Evolutionary conservation across 2,113 vertebrate genomes (phyloP), one percentile per base, ranked within the genome.

Genomic region (Mystacornis crossleyi): DNA sequence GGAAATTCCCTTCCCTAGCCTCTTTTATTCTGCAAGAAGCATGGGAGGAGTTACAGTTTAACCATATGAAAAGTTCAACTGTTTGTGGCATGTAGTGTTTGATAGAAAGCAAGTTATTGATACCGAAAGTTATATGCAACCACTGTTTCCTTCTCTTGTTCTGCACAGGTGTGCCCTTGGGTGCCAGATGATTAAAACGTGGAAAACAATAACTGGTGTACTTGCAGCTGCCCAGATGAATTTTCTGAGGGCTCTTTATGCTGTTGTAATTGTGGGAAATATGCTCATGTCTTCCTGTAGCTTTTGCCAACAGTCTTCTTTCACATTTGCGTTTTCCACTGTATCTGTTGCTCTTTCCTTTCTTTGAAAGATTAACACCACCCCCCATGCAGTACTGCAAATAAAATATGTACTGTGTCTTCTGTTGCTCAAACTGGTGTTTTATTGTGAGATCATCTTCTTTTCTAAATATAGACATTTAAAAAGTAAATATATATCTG

Each of bases 11-110:
- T 48, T 74, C 28, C 40, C 15, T 45, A n/a, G 38, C 16, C 14
- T 72, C 71, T 73, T 90, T 83, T 29, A 7, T 77, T 61, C 75
- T 58, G 3, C 28, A 38, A 45, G 62, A 80, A 92, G 16, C 67
- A 24, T 0, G 4, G 58, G 36, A 86, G 50, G 80, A 53, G 14
- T 43, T 94, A 55, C 12, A 67, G 60, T 60, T 91, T 29, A 81
- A 40, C 25, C 3, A 0, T 31, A 14, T 31, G 19, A 34, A 43
- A 47, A 54, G 21, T 12, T 38, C 18, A 73, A 26, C 14, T 34
- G 38, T 69, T 81, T 14, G 9, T 40, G n/a, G 6, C 0, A 1
- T 14, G 40, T 38, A 50, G 38, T 1, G 2, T n/a, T 28, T 77
- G 23, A 5, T 42, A 50, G 54, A 92, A 80, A 50, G 18, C 20